Conservation (phyloP, 2,113 vertebrate species). For the Aramus guarauna region DNA sequence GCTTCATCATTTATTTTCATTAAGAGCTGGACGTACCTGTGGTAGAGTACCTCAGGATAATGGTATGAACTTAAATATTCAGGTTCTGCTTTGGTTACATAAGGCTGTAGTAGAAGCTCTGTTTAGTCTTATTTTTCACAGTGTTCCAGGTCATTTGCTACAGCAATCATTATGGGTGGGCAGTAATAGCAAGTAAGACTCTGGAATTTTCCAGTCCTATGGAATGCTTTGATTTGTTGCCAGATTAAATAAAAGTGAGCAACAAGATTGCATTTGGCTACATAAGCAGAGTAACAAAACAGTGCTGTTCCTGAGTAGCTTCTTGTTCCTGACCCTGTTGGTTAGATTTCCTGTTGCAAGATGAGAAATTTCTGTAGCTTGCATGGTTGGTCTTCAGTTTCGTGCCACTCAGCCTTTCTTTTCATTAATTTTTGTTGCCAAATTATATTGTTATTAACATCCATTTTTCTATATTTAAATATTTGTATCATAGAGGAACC, state of each 20-base stretch:
- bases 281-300: neutral
- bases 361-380: neutral
- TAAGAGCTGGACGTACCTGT: neutral
- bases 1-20: neutral
- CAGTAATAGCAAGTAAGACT: neutral
- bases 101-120: neutral
- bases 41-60: neutral
- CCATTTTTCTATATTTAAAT: neutral
- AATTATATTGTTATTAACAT: neutral
- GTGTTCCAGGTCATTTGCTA: neutral
- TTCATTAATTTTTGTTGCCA: neutral
- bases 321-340: fast-evolving
- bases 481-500: neutral
- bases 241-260: neutral
- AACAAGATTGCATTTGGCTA: neutral
- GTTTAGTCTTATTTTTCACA: neutral
- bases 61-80: neutral
- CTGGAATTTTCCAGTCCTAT: neutral
- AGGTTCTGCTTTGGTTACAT: neutral
- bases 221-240: neutral
- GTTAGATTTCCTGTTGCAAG: neutral
- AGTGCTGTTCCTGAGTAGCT: neutral
- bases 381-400: neutral
- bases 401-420: neutral
- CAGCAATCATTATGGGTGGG: neutral